Evolutionary conservation across 2,797 vertebrate species (phyloP).

Genomic region (Cottoperca gobio): DNA sequence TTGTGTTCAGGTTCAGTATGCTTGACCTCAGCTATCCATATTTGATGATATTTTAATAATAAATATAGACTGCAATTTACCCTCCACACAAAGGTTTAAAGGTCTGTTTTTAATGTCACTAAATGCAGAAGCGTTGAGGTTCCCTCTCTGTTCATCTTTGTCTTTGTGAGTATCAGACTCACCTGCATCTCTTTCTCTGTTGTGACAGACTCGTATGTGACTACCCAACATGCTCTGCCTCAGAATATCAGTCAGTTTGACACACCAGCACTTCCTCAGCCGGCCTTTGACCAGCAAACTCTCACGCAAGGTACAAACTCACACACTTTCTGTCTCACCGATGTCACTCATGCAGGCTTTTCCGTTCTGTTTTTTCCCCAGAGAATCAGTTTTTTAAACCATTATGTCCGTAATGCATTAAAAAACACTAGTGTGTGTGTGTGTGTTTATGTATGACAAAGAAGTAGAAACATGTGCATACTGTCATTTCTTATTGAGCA

Average conservation of each 20-base stretch:
- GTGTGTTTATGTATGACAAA: neutral
- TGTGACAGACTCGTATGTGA: constrained; percentile 91
- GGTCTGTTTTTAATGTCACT: no score
- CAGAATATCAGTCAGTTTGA: constrained; percentile 93
- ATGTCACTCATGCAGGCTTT: neutral
- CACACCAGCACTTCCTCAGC: constrained; percentile 87
- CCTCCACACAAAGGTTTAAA: constrained; percentile 4
- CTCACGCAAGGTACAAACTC: constrained; percentile 90
- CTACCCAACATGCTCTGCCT: constrained; percentile 88
- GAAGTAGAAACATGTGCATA: neutral
- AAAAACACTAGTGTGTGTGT: neutral
- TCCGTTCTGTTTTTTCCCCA: neutral
- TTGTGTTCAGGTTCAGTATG: neutral
- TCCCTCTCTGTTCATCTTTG: neutral
- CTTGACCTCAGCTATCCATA: constrained; percentile 24
- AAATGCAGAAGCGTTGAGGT: neutral
- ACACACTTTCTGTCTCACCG: neutral
- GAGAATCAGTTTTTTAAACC: neutral
- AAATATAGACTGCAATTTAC: neutral
- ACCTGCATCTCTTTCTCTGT: constrained; percentile 41
- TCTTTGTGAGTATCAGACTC: neutral
- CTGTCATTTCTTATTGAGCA: neutral
- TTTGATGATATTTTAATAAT: constrained; percentile 24
- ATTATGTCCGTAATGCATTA: neutral
- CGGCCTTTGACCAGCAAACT: constrained; percentile 91